phyloP scores from a whole-genome alignment of 2,113 vertebrate species.

The Potamarius usumacintae region DNA sequence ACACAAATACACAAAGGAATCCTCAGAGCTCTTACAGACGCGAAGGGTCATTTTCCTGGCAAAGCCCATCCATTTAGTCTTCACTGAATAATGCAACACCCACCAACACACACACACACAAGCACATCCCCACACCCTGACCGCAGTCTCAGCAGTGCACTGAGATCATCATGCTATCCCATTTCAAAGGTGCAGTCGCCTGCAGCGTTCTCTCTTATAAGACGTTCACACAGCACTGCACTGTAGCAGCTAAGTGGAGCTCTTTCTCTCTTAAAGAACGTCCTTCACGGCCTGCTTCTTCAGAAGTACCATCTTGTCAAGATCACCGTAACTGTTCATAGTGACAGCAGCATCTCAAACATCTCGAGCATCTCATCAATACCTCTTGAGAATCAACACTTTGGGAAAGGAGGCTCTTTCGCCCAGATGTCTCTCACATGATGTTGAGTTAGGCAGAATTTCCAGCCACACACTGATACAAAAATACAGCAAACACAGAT shows the following conservation, averaged over 20 bases:
- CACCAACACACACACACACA: constrained; percentile 30
- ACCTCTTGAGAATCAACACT: neutral
- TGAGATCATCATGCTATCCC: constrained; percentile 48
- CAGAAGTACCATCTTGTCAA: neutral
- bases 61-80: constrained; percentile 19
- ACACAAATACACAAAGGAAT: constrained; percentile 14
- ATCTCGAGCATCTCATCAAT: neutral
- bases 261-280: constrained; percentile 17
- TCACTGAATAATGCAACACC: constrained; percentile 35
- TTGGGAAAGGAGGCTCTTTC: neutral
- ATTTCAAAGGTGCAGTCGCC: constrained; percentile 50
- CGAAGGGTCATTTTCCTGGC: constrained; percentile 20
- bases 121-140: constrained; percentile 12
- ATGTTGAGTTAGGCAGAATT: neutral
- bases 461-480: neutral
- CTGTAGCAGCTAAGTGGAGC: constrained; percentile 28
- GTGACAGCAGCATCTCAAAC: constrained; percentile 9
- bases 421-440: neutral
- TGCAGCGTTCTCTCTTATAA: constrained; percentile 24
- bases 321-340: neutral
- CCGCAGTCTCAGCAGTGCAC: constrained; percentile 29
- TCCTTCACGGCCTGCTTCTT: neutral
- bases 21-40: neutral
- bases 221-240: constrained; percentile 3
- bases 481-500: constrained; percentile 24